phyloP scores from a whole-genome alignment of 2,113 vertebrate species.

The Natator depressus region DNA sequence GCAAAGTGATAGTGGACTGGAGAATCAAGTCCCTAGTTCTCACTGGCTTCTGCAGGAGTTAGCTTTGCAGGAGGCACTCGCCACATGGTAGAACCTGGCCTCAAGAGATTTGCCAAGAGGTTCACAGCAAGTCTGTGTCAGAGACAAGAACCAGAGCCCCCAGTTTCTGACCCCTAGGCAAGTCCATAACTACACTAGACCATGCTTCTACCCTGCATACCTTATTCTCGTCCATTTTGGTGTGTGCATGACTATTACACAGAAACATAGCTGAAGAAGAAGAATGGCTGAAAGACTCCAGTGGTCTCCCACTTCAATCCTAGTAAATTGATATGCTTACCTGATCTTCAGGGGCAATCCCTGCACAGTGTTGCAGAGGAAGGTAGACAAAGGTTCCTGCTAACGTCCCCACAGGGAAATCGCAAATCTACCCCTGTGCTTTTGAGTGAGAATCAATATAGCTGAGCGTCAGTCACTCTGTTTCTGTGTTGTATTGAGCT shows the following conservation, averaged over 20 bases:
- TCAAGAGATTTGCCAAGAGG: not conserved
- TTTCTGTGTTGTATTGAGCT: not conserved
- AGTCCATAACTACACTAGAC: not conserved
- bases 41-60: not conserved
- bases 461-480: not conserved
- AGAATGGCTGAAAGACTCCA: not conserved
- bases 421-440: accelerated
- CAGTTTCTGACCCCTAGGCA: not conserved
- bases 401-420: not conserved
- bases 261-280: not conserved
- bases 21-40: not conserved
- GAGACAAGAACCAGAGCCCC: not conserved
- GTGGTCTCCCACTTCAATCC: not conserved
- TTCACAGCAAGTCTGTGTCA: not conserved
- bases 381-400: not conserved
- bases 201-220: not conserved
- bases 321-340: not conserved
- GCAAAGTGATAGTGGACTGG: not conserved
- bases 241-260: not conserved
- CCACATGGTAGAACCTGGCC: not conserved
- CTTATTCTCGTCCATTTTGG: not conserved
- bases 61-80: not conserved
- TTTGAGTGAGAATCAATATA: accelerated
- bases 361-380: not conserved
- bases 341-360: not conserved